Conservation (phyloP, 2,888 invertebrate genomes). For the Aphrophora alni region DNA sequence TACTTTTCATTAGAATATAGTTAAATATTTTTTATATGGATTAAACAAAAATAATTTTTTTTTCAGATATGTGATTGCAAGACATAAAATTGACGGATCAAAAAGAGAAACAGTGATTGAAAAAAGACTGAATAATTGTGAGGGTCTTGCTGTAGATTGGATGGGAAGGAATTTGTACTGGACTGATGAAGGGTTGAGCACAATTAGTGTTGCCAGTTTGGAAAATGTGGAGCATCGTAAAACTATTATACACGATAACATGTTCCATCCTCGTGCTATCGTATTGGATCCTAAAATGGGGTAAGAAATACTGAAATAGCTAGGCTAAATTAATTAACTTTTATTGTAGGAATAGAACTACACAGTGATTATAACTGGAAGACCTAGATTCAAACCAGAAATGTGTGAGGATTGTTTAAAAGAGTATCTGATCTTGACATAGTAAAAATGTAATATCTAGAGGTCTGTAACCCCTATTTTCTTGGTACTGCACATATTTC, state of each 20-base stretch:
- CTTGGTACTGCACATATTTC: too few relatives aligned
- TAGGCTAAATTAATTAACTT: too few relatives aligned
- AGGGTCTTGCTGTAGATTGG: conserved; percentile 86
- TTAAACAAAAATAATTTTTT: neutral
- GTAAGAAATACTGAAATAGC: conserved; percentile 53
- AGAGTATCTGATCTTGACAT: too few relatives aligned
- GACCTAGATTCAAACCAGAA: too few relatives aligned
- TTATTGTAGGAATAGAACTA: too few relatives aligned
- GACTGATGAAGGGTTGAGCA: conserved; percentile 75
- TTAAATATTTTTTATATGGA: too few relatives aligned
- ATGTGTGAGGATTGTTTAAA: too few relatives aligned
- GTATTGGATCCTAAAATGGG: conserved; percentile 73
- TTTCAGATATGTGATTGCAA: conserved; percentile 66
- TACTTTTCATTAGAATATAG: too few relatives aligned
- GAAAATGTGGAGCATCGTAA: conserved; percentile 63
- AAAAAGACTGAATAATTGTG: conserved; percentile 67
- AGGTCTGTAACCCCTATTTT: too few relatives aligned
- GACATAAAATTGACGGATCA: conserved; percentile 68
- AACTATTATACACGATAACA: conserved; percentile 64
- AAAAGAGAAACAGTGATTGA: conserved; percentile 65
- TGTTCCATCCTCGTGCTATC: conserved; percentile 70
- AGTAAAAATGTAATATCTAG: too few relatives aligned
- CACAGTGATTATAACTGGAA: too few relatives aligned
- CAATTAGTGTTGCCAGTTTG: conserved; percentile 72
- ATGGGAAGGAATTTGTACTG: conserved; percentile 82